Percentiles rank a stretch among this genome's conserved stretches.
These are phyloP conservation scores for Acrobasis repandana DNA, from an alignment of 2,888 invertebrate species.

Conservation along the genomic window DNA sequence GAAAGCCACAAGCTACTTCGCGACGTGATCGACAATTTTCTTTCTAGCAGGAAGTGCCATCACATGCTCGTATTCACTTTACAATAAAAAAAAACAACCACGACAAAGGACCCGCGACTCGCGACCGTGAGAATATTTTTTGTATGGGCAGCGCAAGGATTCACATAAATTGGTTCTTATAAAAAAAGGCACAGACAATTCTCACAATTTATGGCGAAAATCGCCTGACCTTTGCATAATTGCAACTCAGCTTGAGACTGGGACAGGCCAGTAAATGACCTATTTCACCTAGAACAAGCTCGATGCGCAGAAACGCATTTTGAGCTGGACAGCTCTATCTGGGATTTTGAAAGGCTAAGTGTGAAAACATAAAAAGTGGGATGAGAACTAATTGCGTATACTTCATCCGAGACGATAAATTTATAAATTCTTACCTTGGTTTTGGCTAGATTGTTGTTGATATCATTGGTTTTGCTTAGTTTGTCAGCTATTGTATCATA, in stretches of 20 bases:
- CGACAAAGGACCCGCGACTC: conserved; percentile 50
- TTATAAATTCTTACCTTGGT: conserved; percentile 50
- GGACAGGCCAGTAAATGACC: conserved; percentile 41
- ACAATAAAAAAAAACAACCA: conserved; percentile 43
- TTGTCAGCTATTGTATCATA: conserved; percentile 50
- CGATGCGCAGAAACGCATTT: conserved; percentile 65
- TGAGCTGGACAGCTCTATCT: conserved; percentile 51
- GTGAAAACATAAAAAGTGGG: conserved; percentile 68
- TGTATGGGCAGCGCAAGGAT: conserved; percentile 45
- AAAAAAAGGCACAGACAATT: conserved; percentile 53
- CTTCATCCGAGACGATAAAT: conserved; percentile 50
- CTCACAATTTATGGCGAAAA: conserved; percentile 56
- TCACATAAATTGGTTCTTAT: conserved; percentile 57
- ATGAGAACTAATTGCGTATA: conserved; percentile 66
- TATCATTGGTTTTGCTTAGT: conserved; percentile 48
- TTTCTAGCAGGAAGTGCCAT: conserved; percentile 51
- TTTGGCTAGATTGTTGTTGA: conserved; percentile 37
- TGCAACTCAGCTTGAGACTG: conserved; percentile 37
- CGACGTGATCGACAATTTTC: conserved; percentile 39
- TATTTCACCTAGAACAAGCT: conserved; percentile 44
- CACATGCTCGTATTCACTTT: conserved; percentile 50
- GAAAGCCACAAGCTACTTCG: not conserved
- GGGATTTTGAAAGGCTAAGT: conserved; percentile 59
- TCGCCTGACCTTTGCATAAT: conserved; percentile 58
- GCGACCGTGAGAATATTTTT: conserved; percentile 69